These are phyloP conservation scores for Empis stercorea DNA, from an alignment of 2,888 invertebrate genomes.

Conservation along the genomic window DNA sequence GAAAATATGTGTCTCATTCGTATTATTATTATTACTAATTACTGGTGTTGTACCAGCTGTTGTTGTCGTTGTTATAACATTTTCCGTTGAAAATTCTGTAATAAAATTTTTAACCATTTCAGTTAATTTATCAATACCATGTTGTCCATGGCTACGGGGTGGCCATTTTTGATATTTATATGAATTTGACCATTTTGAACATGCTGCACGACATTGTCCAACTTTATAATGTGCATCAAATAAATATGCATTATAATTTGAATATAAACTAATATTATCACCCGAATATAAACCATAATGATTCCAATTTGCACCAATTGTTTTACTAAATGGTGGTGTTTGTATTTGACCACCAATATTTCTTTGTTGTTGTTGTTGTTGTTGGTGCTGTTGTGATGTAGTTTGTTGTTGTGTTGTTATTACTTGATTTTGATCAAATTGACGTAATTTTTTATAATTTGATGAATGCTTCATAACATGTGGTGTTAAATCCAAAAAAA, in stretches of 20 bases:
- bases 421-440: background rate
- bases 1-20: slow-evolving; percentile 6
- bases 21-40: background rate
- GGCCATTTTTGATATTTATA: slow-evolving; percentile 50
- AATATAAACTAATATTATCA: slow-evolving; percentile 51
- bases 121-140: slow-evolving; percentile 23
- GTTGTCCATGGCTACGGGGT: slow-evolving; percentile 19
- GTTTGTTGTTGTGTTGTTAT: background rate
- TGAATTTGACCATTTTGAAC: slow-evolving; percentile 62
- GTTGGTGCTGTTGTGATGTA: slow-evolving; percentile 24
- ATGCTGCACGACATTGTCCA: slow-evolving; percentile 57
- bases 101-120: slow-evolving; percentile 32
- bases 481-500: slow-evolving; percentile 62
- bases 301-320: slow-evolving; percentile 41
- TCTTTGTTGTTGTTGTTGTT: slow-evolving; percentile 22
- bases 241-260: slow-evolving; percentile 75
- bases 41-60: background rate
- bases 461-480: slow-evolving; percentile 31
- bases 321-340: slow-evolving; percentile 23
- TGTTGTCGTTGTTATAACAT: slow-evolving; percentile 3
- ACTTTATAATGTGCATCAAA: slow-evolving; percentile 73
- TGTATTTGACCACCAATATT: background rate
- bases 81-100: slow-evolving; percentile 23
- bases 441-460: slow-evolving; percentile 6
- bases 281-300: slow-evolving; percentile 40